Conservation (phyloP, 2,113 vertebrate genomes). For the Scopus umbretta region DNA sequence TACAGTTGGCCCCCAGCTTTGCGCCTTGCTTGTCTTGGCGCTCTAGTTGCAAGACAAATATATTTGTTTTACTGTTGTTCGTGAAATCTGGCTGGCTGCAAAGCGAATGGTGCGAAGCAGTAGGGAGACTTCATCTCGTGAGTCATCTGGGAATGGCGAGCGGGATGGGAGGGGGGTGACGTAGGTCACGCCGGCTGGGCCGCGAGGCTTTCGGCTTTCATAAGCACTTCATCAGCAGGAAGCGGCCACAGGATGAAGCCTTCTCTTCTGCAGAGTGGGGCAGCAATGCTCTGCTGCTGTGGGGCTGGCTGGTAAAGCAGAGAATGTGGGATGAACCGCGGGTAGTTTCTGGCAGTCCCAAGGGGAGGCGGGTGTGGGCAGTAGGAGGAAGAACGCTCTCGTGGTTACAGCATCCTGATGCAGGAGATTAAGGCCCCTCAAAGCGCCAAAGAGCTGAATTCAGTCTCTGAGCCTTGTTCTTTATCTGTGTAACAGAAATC, state of each 20-base stretch:
- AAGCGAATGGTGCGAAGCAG: not conserved
- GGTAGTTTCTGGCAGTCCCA: not conserved
- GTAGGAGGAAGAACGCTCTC: not conserved
- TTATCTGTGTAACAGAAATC: not conserved
- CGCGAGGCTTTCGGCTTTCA: not conserved
- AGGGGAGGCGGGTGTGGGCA: not conserved
- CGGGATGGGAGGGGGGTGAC: not conserved
- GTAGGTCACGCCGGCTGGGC: not conserved
- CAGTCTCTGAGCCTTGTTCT: not conserved
- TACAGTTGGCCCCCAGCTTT: conserved; percentile 58
- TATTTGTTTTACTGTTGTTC: conserved; percentile 49
- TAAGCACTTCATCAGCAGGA: not conserved
- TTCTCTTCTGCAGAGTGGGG: not conserved
- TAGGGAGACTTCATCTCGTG: not conserved
- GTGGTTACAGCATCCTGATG: not conserved
- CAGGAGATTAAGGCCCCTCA: not conserved
- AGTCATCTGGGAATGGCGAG: not conserved
- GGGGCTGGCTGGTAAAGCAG: not conserved
- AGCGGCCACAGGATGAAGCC: not conserved
- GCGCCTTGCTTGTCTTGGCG: conserved; percentile 60
- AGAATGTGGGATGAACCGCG: not conserved
- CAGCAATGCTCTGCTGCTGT: not conserved
- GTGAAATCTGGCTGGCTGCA: not conserved
- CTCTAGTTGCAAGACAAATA: conserved; percentile 33
- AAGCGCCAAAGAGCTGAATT: not conserved